phyloP scores from a whole-genome alignment of 2,888 invertebrate genomes.

The Eudemis profundana region DNA sequence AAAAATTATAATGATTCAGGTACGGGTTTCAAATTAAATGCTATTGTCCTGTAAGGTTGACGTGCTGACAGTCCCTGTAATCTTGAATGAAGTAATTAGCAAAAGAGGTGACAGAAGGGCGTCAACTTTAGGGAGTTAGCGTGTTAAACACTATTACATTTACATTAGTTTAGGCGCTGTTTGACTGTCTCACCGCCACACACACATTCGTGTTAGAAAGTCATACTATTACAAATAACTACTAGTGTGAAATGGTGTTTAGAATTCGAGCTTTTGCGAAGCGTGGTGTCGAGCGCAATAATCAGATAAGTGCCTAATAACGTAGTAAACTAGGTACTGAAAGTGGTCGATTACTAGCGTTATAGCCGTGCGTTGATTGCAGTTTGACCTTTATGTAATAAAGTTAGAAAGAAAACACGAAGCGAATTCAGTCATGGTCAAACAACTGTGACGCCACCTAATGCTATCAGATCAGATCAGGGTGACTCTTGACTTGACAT shows the following conservation, averaged over 20 bases:
- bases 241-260: slow-evolving; percentile 17
- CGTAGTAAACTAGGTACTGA: slow-evolving; percentile 23
- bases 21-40: too few relatives aligned
- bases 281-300: background rate
- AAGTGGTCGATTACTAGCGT: slow-evolving; percentile 10
- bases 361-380: slow-evolving; percentile 14
- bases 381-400: slow-evolving; percentile 18
- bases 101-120: too few relatives aligned
- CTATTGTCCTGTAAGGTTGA: too few relatives aligned
- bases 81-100: too few relatives aligned
- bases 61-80: background rate
- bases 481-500: too few relatives aligned
- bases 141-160: too few relatives aligned
- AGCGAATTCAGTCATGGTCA: too few relatives aligned
- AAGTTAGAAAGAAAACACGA: background rate
- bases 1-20: too few relatives aligned
- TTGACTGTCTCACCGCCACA: background rate
- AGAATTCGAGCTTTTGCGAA: slow-evolving; percentile 21
- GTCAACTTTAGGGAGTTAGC: too few relatives aligned
- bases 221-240: background rate
- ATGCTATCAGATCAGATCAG: too few relatives aligned
- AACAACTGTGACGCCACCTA: too few relatives aligned
- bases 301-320: slow-evolving; percentile 32
- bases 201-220: background rate
- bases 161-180: too few relatives aligned